phyloP scores from a whole-genome alignment of 2,888 invertebrate genomes.

The Phortica okadai region DNA sequence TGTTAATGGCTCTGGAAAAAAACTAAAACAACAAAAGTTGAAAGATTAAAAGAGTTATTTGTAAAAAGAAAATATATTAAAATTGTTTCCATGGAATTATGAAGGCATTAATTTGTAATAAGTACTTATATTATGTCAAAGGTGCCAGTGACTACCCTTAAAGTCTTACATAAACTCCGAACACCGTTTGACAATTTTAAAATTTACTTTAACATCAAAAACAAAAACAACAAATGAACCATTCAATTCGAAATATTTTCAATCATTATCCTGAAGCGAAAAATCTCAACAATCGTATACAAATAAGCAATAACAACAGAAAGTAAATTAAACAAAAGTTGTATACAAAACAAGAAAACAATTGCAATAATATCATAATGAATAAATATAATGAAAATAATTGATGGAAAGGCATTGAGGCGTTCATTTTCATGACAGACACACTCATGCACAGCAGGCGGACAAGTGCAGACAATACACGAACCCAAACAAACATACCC shows the following conservation, averaged over 20 bases:
- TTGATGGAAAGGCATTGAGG: slow-evolving; percentile 16
- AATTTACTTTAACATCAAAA: not conserved
- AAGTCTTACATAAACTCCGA: too few relatives aligned
- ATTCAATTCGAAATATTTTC: not conserved
- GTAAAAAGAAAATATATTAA: too few relatives aligned
- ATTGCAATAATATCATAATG: slow-evolving; percentile 8
- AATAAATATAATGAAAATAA: slow-evolving; percentile 24
- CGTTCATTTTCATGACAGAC: not conserved
- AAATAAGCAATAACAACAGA: not conserved
- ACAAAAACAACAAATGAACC: not conserved
- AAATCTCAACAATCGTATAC: not conserved
- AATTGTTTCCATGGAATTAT: too few relatives aligned
- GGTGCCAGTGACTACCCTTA: too few relatives aligned
- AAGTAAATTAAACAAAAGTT: not conserved
- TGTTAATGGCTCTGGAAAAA: too few relatives aligned
- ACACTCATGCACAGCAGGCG: too few relatives aligned
- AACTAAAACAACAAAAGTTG: too few relatives aligned
- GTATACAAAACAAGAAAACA: slow-evolving; percentile 9
- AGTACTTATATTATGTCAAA: too few relatives aligned
- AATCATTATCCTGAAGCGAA: too few relatives aligned
- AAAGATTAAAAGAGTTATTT: too few relatives aligned
- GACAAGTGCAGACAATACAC: not conserved
- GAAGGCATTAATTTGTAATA: too few relatives aligned
- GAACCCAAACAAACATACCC: not conserved
- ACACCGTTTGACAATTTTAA: not conserved